Evolutionary conservation across 2,797 vertebrate genomes (phyloP).

Genomic region (Clarias platycephalus): DNA sequence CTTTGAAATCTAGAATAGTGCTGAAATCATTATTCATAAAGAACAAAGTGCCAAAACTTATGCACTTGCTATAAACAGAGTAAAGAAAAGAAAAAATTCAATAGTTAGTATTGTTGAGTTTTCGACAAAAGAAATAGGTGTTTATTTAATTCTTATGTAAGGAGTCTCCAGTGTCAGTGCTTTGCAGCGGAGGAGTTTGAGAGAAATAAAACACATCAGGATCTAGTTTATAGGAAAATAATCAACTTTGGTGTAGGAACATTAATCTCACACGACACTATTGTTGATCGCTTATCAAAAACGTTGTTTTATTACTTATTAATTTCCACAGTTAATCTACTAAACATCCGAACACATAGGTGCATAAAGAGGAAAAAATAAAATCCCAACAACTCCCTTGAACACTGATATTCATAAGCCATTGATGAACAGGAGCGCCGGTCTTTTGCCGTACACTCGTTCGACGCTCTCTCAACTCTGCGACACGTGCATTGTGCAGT

Average conservation of each 20-base stretch:
- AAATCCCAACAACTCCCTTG: background rate
- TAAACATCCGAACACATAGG: background rate
- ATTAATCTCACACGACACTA: background rate
- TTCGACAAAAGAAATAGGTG: too few species aligned
- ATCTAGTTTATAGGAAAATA: background rate
- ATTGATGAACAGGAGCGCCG: background rate
- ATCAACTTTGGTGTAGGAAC: background rate
- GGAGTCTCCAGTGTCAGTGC: too few species aligned
- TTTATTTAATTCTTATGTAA: too few species aligned
- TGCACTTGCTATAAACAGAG: background rate
- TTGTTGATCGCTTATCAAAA: background rate
- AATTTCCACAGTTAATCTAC: background rate
- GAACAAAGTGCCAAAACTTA: background rate
- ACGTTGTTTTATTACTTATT: background rate
- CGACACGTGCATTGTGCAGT: background rate
- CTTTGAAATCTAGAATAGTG: background rate
- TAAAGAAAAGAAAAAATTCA: too few species aligned
- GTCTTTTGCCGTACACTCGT: background rate
- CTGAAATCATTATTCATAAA: background rate
- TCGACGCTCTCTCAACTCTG: background rate
- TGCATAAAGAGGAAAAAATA: background rate
- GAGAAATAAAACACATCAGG: background rate
- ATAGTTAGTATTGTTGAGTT: too few species aligned
- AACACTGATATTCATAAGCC: conserved; percentile 22
- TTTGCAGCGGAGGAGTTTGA: background rate